These are phyloP conservation scores for Thymallus thymallus DNA, from an alignment of 2,113 vertebrate genomes.

Conservation along the genomic window DNA sequence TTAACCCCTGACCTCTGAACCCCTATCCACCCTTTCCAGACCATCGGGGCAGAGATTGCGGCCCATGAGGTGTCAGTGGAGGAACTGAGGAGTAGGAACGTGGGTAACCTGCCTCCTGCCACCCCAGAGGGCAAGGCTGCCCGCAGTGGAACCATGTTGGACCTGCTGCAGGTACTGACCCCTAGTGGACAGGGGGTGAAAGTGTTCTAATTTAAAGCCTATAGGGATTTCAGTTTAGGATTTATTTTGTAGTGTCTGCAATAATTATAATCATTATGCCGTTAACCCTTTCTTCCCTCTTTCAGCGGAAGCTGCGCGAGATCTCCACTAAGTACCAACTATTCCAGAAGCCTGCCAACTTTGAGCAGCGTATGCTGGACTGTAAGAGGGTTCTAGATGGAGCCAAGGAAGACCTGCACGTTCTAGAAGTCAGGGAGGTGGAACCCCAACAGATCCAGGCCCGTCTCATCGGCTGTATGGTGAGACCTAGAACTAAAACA, in stretches of 20 bases:
- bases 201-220: slow-evolving; percentile 4
- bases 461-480: slow-evolving; percentile 91
- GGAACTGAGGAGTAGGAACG: slow-evolving; percentile 82
- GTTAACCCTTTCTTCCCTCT: background rate
- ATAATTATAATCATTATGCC: background rate
- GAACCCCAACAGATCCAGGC: slow-evolving; percentile 87
- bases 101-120: slow-evolving; percentile 68
- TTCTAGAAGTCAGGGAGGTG: slow-evolving; percentile 83
- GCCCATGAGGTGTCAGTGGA: slow-evolving; percentile 87
- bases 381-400: slow-evolving; percentile 88
- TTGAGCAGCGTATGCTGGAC: slow-evolving; percentile 97
- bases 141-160: slow-evolving; percentile 84
- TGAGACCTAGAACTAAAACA: slow-evolving; percentile 54
- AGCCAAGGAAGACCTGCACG: slow-evolving; percentile 85
- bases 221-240: background rate
- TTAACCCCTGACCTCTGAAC: background rate
- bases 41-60: slow-evolving; percentile 88
- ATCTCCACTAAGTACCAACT: slow-evolving; percentile 96
- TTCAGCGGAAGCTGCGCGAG: slow-evolving; percentile 91
- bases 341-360: slow-evolving; percentile 98
- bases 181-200: slow-evolving; percentile 40
- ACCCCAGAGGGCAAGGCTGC: slow-evolving; percentile 77
- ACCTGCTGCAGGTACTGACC: slow-evolving; percentile 85
- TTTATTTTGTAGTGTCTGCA: background rate
- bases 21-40: slow-evolving; percentile 62